phyloP scores from a whole-genome alignment of 2,113 vertebrate species.

The Myotis brandtii region DNA sequence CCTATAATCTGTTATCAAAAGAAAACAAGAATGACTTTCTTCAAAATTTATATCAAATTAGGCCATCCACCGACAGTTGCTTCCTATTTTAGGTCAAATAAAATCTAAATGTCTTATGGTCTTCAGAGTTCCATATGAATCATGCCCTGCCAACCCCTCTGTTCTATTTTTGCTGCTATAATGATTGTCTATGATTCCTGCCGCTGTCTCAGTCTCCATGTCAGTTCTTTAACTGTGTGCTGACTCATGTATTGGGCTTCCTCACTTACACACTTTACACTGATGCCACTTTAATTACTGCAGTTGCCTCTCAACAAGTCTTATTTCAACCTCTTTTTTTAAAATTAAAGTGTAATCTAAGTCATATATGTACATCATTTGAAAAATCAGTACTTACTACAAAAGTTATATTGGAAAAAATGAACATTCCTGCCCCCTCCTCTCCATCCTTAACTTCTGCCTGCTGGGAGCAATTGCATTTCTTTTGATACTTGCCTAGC shows the following conservation, averaged over 20 bases:
- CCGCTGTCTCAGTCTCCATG: not conserved
- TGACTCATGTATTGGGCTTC: not conserved
- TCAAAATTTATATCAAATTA: not conserved
- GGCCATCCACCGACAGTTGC: not conserved
- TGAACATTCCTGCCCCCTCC: not conserved
- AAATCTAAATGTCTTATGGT: not conserved
- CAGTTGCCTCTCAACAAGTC: not conserved
- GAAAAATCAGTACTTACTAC: not conserved
- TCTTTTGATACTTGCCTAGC: not conserved
- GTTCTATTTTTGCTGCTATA: not conserved
- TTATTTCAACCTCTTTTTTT: not conserved
- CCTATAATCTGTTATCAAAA: not conserved
- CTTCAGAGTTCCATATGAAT: not conserved
- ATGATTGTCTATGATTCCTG: not conserved
- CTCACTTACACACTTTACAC: not conserved
- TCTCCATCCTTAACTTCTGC: not conserved
- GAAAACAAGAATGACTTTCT: not conserved
- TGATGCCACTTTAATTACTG: not conserved
- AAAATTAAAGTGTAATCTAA: not conserved
- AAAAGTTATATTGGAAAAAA: not conserved
- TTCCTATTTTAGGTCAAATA: not conserved
- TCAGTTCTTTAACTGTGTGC: not conserved
- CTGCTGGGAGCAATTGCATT: not conserved
- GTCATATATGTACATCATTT: not conserved
- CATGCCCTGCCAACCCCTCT: not conserved